Conservation (phyloP, 2,797 vertebrate species). For the Tiaroga cobitis region DNA sequence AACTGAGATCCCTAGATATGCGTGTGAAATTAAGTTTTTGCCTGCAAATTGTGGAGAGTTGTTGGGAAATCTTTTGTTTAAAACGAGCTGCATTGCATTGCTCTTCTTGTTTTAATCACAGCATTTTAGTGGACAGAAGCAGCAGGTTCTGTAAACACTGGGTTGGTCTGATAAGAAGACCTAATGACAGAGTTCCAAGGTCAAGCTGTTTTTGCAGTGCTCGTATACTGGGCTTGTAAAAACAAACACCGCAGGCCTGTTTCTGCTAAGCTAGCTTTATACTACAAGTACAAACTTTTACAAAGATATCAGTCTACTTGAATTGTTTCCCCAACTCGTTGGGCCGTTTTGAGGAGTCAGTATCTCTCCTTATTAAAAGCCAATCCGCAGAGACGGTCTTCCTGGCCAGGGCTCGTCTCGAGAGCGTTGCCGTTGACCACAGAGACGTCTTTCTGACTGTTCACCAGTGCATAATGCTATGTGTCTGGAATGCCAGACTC, state of each 20-base stretch:
- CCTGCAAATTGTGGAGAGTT: no score
- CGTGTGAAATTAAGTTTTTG: neutral
- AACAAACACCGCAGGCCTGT: neutral
- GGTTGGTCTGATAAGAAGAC: slow-evolving; percentile 32
- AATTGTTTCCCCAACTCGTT: neutral
- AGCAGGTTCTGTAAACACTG: slow-evolving; percentile 13
- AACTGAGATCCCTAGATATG: neutral
- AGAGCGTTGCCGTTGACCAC: slow-evolving; percentile 21
- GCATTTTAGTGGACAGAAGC: slow-evolving; percentile 8
- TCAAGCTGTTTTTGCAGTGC: slow-evolving; percentile 12
- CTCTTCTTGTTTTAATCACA: slow-evolving; percentile 8
- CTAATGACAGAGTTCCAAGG: slow-evolving; percentile 26
- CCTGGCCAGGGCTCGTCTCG: slow-evolving; percentile 25
- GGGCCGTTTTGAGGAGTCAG: neutral
- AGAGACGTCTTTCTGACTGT: slow-evolving; percentile 56
- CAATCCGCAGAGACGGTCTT: neutral
- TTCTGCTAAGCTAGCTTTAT: neutral
- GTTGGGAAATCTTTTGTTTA: neutral
- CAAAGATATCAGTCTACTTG: neutral
- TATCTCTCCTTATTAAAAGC: slow-evolving; percentile 25
- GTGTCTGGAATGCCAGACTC: slow-evolving; percentile 45
- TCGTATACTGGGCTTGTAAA: slow-evolving; percentile 11
- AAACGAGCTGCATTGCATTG: neutral
- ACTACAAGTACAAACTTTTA: neutral
- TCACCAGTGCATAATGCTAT: slow-evolving; percentile 56